Percentiles rank a stretch among this genome's conserved stretches.
These are phyloP conservation scores for Melieria crassipennis DNA, from an alignment of 2,888 invertebrate genomes.

Conservation along the genomic window DNA sequence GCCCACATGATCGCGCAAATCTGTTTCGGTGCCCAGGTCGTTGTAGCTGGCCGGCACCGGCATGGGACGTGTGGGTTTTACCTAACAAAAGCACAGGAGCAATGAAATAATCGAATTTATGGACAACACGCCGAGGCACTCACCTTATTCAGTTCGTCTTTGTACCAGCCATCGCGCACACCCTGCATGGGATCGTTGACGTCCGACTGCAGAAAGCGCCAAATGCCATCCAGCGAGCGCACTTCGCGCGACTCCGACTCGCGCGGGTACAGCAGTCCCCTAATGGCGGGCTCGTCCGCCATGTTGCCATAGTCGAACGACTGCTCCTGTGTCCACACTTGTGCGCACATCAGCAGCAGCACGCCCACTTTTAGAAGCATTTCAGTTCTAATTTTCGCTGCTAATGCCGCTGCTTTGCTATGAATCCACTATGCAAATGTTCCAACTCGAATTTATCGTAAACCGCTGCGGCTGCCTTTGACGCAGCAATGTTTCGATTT, in stretches of 20 bases:
- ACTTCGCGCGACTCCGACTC: constrained; percentile 86
- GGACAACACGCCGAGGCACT: background rate
- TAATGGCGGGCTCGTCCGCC: constrained; percentile 41
- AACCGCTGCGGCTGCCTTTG: too few relatives aligned
- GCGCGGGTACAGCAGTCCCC: constrained; percentile 65
- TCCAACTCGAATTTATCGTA: too few relatives aligned
- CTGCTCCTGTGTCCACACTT: too few relatives aligned
- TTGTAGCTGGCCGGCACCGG: constrained; percentile 97
- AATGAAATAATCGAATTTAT: background rate
- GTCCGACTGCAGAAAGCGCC: constrained; percentile 86
- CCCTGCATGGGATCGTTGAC: constrained; percentile 76
- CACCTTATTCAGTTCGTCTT: constrained; percentile 75
- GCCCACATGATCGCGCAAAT: constrained; percentile 92
- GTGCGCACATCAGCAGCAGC: too few relatives aligned
- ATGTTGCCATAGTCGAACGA: background rate
- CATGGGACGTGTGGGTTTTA: constrained; percentile 79
- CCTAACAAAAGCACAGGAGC: constrained; percentile 24
- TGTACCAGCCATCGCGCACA: constrained; percentile 80
- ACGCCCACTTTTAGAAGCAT: too few relatives aligned
- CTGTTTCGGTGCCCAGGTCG: constrained; percentile 84
- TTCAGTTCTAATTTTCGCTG: too few relatives aligned
- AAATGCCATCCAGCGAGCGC: constrained; percentile 83
- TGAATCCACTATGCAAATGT: too few relatives aligned
- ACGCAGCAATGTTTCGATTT: too few relatives aligned
- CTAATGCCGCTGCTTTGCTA: too few relatives aligned